Base-by-base conservation (phyloP, 1,140 invertebrate genomes). In the Papilio glaucus region DNA sequence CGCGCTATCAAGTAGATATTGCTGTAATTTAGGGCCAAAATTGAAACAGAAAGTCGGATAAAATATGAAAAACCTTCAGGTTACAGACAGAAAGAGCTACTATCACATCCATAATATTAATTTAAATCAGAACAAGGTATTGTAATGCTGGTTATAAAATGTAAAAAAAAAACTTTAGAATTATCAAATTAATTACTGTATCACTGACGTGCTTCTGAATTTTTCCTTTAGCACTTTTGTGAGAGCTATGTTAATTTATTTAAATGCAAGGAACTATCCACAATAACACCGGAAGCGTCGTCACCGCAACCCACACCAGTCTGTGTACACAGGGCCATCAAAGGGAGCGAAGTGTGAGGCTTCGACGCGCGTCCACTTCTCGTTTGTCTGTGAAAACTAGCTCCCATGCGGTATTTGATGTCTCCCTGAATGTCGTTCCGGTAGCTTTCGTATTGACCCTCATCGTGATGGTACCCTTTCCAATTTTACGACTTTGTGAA, bases 341-440 rank as follows among this genome's bases (percentile, higher is more conserved):
- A 65, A 65, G 15, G n/a, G 45, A 37, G 49, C 21, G 49, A 24
- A 57, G 49, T 57, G 49, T 39, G 62, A 65, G 39, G 62, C 18
- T 21, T 21, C n/a, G 62, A 38, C 62, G 37, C 13, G 62, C 37
- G 33, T n/a, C 29, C 62, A 65, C 62, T 65, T 65, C 37, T 38
- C 29, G 62, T 65, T 41, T 65, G 62, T 65, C n/a, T 65, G 62
- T 65, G 62, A 39, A 65, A 65, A 65, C 62, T 65, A 41, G 37
- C 62, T 65, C 37, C 61, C 15, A 15, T 62, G n/a, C n/a, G n/a
- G 18, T 65, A 21, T 41, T 65, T 24, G 61, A 37, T 63, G 62
- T 65, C 62, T 65, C 37, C 33, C n/a, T 8, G 26, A 62, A 62
- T n/a, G n/a, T n/a, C n/a, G 61, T 21, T 33, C 33, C 26, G 33